Evolutionary conservation across 2,888 invertebrate genomes (phyloP), one percentile per base, ranked within the genome.

Genomic region (Shargacucullia verbasci): DNA sequence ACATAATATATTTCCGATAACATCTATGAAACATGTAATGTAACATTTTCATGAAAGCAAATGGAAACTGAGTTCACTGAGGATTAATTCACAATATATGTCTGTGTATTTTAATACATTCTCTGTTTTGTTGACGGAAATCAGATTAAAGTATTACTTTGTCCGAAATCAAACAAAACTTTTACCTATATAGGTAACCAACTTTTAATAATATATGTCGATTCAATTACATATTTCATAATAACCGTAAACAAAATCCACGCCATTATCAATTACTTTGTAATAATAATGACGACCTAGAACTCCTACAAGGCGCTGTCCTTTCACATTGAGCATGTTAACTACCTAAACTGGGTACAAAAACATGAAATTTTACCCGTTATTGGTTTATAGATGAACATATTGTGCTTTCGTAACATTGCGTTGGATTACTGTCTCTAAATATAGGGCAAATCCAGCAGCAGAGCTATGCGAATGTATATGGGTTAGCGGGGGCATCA

Each of bases 371-470:
- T 33, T 9, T 46, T 44, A 68, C 69, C 48, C 58, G 63, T 37
- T 58, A 49, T 53, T 63, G 67, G 15, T 49, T 34, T 31, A 65
- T 46, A 46, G 29, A 31, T 27, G 39, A 10, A 20, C 46, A 56
- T 39, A 40, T 60, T 50, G 56, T 75, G 75, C 76, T 86, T 86
- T 88, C 86, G 86, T 83, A 90, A 88, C 78, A 78, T 75, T 79
- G 81, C 82, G 82, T 73, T 79, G 76, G 80, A 78, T 82, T 83
- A 76, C 80, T 71, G 71, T 70, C 77, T 80, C 87, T 91, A 91
- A 87, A 92, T 89, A 88, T 92, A 91, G 90, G 88, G 78, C 89
- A 87, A 86, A 85, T 83, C 79, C 81, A 82, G 82, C 65, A 70
- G 52, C 69, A 68, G 70, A 80, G 84, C 83, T 83, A 85, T 88